These are phyloP conservation scores for Tenebrio molitor DNA, from an alignment of 1,140 invertebrate species.

Conservation along the genomic window DNA sequence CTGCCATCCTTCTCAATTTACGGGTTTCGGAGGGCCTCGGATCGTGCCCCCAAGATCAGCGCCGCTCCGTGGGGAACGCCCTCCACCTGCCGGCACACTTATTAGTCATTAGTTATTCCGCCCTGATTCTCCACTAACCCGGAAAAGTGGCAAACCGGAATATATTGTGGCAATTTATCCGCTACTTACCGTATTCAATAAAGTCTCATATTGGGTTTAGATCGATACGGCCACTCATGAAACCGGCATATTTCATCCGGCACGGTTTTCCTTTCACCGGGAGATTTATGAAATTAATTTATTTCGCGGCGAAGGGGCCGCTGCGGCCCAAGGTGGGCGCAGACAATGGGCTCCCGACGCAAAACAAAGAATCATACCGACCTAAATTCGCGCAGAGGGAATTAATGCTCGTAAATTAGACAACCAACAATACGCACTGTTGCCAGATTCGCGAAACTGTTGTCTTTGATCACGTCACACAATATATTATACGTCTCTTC, in stretches of 20 bases:
- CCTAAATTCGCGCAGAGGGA: no score
- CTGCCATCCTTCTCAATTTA: constrained; percentile 58
- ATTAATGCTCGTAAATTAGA: no score
- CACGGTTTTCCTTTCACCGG: constrained; percentile 23
- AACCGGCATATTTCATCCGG: constrained; percentile 19
- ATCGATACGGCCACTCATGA: constrained; percentile 23
- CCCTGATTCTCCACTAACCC: constrained; percentile 37
- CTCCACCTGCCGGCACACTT: background rate
- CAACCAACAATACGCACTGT: no score
- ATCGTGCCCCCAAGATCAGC: background rate
- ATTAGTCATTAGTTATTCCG: constrained; percentile 34
- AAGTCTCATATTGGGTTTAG: constrained; percentile 37
- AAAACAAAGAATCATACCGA: no score
- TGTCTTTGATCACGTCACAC: no score
- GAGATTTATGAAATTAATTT: constrained; percentile 37
- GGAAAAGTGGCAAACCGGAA: constrained; percentile 36
- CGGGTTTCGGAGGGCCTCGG: constrained; percentile 37
- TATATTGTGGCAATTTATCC: constrained; percentile 33
- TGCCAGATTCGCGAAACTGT: no score
- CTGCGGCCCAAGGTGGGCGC: no score
- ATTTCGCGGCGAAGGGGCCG: background rate
- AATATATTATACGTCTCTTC: no score
- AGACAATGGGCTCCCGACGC: no score
- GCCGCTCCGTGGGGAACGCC: background rate
- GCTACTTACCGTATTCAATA: constrained; percentile 39